Evolutionary conservation across 2,113 vertebrate genomes (phyloP).

Genomic region (Lucifuga dentata): DNA sequence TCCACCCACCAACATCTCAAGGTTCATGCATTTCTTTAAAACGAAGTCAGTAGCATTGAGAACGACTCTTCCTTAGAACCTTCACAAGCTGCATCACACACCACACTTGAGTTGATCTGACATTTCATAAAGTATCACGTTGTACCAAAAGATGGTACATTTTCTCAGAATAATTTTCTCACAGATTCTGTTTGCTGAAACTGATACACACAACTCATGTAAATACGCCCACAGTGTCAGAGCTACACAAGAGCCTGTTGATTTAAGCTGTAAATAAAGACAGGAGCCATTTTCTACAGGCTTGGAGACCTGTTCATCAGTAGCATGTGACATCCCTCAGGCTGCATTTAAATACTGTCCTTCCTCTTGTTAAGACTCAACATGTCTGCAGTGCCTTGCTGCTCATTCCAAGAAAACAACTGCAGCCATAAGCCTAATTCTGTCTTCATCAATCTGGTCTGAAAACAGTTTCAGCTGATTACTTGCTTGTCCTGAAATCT

Average conservation of each 20-base stretch:
- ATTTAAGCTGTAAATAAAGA: slow-evolving; percentile 19
- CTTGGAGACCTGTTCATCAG: slow-evolving; percentile 37
- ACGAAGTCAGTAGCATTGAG: slow-evolving; percentile 62
- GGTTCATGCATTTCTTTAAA: not conserved
- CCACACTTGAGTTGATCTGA: slow-evolving; percentile 24
- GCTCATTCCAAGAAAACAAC: not conserved
- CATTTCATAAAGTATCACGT: not conserved
- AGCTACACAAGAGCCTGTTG: slow-evolving; percentile 18
- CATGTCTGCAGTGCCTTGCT: not conserved
- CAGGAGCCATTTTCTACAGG: not conserved
- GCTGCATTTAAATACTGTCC: slow-evolving; percentile 6
- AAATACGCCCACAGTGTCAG: slow-evolving; percentile 9
- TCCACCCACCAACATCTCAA: not conserved
- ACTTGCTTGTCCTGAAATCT: not conserved
- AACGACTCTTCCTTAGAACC: slow-evolving; percentile 8
- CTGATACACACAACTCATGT: not conserved
- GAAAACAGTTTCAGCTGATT: too few species aligned
- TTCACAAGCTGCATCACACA: slow-evolving; percentile 24
- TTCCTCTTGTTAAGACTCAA: not conserved
- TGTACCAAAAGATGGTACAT: not conserved
- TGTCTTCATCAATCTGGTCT: too few species aligned
- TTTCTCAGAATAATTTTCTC: not conserved
- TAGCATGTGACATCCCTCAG: slow-evolving; percentile 42
- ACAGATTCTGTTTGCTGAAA: slow-evolving; percentile 5
- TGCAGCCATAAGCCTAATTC: too few species aligned